Conservation (phyloP, 2,113 vertebrate species). For the Dunckerocampus dactyliophorus region DNA sequence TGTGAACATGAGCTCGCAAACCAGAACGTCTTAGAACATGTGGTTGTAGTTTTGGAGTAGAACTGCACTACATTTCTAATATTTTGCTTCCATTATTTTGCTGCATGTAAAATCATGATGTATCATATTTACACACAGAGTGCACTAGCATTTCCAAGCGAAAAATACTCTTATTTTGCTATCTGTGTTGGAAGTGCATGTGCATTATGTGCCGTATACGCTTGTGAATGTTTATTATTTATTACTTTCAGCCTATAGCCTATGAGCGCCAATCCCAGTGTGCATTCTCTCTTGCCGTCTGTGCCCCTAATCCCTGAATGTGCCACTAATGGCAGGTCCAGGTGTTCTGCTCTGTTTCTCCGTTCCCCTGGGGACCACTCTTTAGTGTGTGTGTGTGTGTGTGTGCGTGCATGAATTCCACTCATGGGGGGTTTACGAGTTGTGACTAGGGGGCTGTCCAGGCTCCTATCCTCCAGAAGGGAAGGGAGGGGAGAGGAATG, state of each 20-base stretch:
- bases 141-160: not conserved
- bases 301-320: conserved; percentile 71
- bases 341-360: conserved; percentile 74
- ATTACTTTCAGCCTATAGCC: conserved; percentile 20
- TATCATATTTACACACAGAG: no score
- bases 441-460: conserved; percentile 60
- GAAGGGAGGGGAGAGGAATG: conserved; percentile 45
- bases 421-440: conserved; percentile 55
- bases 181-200: conserved; percentile 5
- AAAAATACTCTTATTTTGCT: not conserved
- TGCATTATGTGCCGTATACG: conserved; percentile 11
- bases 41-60: no score
- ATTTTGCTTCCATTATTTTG: no score
- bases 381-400: conserved; percentile 31
- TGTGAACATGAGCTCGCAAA: no score
- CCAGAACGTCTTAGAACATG: no score
- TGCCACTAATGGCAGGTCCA: conserved; percentile 80
- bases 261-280: conserved; percentile 42
- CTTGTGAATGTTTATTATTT: conserved; percentile 45
- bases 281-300: conserved; percentile 64
- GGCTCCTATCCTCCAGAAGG: conserved; percentile 61
- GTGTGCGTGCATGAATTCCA: conserved; percentile 24
- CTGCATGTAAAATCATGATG: no score
- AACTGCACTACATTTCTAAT: no score
- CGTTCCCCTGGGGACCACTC: conserved; percentile 54